A percentile compares a stretch with the other conserved stretches of the same genome.
Conservation (phyloP, 2,113 vertebrate genomes). For the Aptenodytes patagonicus region DNA sequence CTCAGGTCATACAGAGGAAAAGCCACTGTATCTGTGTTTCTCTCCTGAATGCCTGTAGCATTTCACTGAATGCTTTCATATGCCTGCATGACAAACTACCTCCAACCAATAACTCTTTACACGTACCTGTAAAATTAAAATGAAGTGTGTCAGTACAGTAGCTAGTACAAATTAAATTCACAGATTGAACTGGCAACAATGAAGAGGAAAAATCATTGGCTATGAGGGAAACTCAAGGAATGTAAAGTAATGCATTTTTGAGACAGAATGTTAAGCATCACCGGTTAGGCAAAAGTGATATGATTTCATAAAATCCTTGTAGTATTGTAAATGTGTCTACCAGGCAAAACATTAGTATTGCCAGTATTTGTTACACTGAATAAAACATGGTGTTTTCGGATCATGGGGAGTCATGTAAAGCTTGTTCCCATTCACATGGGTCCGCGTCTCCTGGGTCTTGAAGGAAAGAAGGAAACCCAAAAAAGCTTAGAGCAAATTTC, state of each 20-base stretch:
- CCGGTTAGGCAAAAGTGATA: neutral
- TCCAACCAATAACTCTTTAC: neutral
- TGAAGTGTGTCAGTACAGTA: neutral
- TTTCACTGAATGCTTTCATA: neutral
- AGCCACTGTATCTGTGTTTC: neutral
- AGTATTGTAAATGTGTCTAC: conserved; percentile 12
- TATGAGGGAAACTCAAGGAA: neutral
- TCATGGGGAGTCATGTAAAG: neutral
- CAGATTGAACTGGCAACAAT: neutral
- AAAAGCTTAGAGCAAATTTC: neutral
- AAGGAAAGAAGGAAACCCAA: neutral
- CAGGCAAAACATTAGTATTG: conserved; percentile 15
- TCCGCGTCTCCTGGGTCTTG: neutral
- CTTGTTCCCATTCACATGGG: neutral
- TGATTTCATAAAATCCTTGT: conserved; percentile 13
- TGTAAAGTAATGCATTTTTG: neutral
- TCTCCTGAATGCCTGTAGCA: neutral
- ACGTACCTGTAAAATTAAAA: neutral
- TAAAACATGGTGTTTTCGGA: neutral
- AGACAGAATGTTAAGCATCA: neutral
- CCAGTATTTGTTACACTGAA: conserved; percentile 21
- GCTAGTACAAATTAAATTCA: neutral
- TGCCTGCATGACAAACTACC: neutral
- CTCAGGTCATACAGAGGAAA: neutral
- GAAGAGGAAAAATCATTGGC: neutral